Base-by-base conservation (phyloP, 2,113 vertebrate genomes). In the Urocynchramus pylzowi region DNA sequence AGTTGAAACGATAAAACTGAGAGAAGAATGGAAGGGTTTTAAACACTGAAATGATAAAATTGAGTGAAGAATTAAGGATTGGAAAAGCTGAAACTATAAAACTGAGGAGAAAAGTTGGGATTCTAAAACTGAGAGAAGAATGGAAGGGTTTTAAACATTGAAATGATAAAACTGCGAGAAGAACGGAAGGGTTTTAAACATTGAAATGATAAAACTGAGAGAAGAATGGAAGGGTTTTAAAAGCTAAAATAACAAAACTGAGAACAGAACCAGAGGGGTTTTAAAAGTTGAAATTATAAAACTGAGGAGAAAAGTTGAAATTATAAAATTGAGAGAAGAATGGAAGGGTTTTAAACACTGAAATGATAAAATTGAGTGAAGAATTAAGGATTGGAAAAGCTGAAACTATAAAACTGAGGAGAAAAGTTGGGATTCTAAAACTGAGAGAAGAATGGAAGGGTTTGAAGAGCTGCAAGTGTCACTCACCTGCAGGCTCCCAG, bases 101-200 rank as follows among this genome's bases (percentile, higher is more conserved):
- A 13, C 11, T 23, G 27, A 30, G 39, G 17, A 45, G 10, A 31
- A 13, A 35, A 22, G 18, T 1, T 67, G 23, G 7, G 47, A 65
- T 24, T 4, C 10, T 26, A 20, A 45, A 35, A 14, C 3, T 2
- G 2, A 28, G 4, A 15, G 17, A 16, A 28, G 35, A 41, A 61
- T 5, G 1, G 2, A 16, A n/a, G 14, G 33, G 33, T 23, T 57
- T 16, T 23, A 26, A 35, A 59, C 0, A 2, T 2, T 60, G 16
- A 37, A 26, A 37, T 37, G 2, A 39, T 9, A 28, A 49, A 49
- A 11, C 17, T 7, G 33, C 49, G 64, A 23, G 35, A 9, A 18
- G 37, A 28, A 41, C 7, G 3, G 18, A 13, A 61, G 11, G 17
- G 17, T 61, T 61, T 20, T 9, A 19, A 12, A 28, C 12, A 11